Conservation (phyloP, 2,888 invertebrate species). For the Spicauda simplicius region DNA sequence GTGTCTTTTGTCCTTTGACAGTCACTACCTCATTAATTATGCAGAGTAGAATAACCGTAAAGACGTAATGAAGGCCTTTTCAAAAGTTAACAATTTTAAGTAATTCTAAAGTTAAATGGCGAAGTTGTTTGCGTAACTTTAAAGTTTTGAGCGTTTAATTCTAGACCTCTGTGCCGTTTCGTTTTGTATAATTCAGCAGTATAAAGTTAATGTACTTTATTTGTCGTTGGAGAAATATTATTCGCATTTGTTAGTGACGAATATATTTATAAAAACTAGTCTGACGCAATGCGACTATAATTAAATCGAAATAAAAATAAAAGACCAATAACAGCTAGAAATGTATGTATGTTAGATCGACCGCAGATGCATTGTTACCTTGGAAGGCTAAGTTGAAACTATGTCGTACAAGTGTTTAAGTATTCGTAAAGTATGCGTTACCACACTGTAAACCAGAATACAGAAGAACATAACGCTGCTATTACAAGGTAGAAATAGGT, state of each 20-base stretch:
- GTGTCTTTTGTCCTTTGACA: slow-evolving; percentile 1
- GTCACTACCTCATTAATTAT: slow-evolving; percentile 21
- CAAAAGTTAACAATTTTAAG: slow-evolving; percentile 31
- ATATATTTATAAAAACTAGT: no score
- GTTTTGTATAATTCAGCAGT: slow-evolving; percentile 21
- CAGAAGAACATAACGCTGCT: no score
- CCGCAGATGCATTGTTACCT: no score
- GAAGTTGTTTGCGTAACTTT: slow-evolving; percentile 14
- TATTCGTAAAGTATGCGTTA: no score
- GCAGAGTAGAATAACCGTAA: slow-evolving; percentile 17
- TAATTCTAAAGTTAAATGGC: slow-evolving; percentile 32
- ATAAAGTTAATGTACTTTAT: slow-evolving; percentile 27
- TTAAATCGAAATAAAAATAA: no score
- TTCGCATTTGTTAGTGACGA: background rate
- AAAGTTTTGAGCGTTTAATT: slow-evolving; percentile 25
- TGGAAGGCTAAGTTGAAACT: no score
- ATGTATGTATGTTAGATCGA: no score
- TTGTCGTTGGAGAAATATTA: slow-evolving; percentile 12
- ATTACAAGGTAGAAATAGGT: no score
- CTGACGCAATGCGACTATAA: no score
- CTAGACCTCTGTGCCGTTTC: slow-evolving; percentile 14
- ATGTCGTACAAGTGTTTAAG: no score
- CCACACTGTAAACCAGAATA: no score
- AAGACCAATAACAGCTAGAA: no score
- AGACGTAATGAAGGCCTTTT: slow-evolving; percentile 31